Evolutionary conservation across 2,113 vertebrate species (phyloP).

Genomic region (Chlorodrepanis virens): DNA sequence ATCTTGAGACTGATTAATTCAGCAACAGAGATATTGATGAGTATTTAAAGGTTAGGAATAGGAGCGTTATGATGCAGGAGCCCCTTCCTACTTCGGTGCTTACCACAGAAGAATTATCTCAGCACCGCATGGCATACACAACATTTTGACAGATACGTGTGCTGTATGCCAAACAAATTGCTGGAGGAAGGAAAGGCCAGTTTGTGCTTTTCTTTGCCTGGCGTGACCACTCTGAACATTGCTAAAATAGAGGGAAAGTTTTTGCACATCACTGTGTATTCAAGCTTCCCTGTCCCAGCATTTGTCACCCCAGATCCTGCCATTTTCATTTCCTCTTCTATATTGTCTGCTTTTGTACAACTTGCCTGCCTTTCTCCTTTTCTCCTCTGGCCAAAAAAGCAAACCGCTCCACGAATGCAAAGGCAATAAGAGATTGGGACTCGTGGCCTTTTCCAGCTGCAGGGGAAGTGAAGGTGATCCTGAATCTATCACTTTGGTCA

Average conservation of each 20-base stretch:
- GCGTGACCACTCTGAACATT: neutral
- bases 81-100: slow-evolving; percentile 46
- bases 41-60: slow-evolving; percentile 71
- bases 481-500: neutral
- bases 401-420: neutral
- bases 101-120: slow-evolving; percentile 49
- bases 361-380: neutral
- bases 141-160: slow-evolving; percentile 55
- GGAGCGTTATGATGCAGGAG: slow-evolving; percentile 5
- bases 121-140: neutral
- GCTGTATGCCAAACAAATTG: slow-evolving; percentile 48
- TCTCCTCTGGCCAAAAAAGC: neutral
- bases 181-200: slow-evolving; percentile 34
- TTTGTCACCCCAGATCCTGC: neutral
- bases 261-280: neutral
- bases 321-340: neutral
- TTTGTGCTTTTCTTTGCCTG: slow-evolving; percentile 46
- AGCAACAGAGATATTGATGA: slow-evolving; percentile 68
- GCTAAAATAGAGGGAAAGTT: neutral
- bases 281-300: neutral
- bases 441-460: neutral
- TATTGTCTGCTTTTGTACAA: neutral
- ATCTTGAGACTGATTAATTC: slow-evolving; percentile 77
- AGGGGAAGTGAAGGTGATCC: neutral
- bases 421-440: neutral